These are phyloP conservation scores for Eupithecia subfuscata DNA, from an alignment of 2,888 invertebrate species.

Conservation along the genomic window DNA sequence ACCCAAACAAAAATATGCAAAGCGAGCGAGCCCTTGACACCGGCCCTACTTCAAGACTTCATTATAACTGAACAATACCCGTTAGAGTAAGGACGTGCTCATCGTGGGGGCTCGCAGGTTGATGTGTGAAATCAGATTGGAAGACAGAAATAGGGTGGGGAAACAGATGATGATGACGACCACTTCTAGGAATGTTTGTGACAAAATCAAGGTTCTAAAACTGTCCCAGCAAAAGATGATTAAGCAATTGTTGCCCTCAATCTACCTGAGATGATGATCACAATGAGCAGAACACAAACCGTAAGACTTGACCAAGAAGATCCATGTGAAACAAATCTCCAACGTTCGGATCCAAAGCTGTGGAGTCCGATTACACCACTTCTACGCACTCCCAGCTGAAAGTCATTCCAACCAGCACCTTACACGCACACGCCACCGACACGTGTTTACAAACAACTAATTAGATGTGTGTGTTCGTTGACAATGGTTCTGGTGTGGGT, in stretches of 20 bases:
- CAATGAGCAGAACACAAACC: not conserved
- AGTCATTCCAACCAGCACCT: constrained; percentile 46
- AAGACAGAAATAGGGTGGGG: not conserved
- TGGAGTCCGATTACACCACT: not conserved
- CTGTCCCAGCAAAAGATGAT: not conserved
- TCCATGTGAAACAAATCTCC: not conserved
- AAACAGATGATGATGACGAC: not conserved
- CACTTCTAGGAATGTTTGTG: not conserved
- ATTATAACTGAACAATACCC: constrained; percentile 66
- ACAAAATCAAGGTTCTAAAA: not conserved
- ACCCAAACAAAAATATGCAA: constrained; percentile 72
- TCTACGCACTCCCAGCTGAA: constrained; percentile 8
- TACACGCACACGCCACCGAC: constrained; percentile 52
- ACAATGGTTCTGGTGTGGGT: constrained; percentile 53
- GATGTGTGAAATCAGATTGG: not conserved
- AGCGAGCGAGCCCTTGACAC: constrained; percentile 67
- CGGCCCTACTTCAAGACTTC: constrained; percentile 66
- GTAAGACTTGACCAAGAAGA: not conserved
- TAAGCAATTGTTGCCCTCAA: not conserved
- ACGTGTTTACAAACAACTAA: constrained; percentile 79
- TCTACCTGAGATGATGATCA: not conserved
- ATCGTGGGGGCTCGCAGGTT: constrained; percentile 18
- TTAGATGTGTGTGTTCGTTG: constrained; percentile 67
- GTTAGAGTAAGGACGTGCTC: constrained; percentile 44
- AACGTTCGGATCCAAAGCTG: not conserved